These are phyloP conservation scores for Melipona bicolor DNA, from an alignment of 2,888 invertebrate genomes.

Conservation along the genomic window DNA sequence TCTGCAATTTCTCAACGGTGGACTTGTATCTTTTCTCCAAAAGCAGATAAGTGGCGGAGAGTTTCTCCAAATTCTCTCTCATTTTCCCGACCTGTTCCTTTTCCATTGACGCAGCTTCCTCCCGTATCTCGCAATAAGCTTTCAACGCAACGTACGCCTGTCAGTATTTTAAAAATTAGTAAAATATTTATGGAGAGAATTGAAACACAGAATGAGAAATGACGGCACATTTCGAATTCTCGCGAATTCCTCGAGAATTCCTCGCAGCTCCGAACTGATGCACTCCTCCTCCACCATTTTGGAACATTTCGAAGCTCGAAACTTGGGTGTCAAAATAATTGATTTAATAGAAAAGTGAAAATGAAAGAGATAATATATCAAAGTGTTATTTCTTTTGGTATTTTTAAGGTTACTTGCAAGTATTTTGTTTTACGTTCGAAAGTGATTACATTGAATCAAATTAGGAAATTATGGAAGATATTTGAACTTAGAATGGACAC, in stretches of 20 bases:
- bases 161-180: background rate
- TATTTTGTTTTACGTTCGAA: no score
- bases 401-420: no score
- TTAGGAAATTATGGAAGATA: no score
- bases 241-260: slow-evolving; percentile 39
- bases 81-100: slow-evolving; percentile 2
- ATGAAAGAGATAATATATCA: background rate
- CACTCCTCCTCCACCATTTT: slow-evolving; percentile 22
- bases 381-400: background rate
- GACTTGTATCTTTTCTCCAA: slow-evolving; percentile 28
- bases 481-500: slow-evolving; percentile 3
- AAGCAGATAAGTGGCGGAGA: background rate
- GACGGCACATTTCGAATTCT: slow-evolving; percentile 32
- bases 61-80: slow-evolving; percentile 23
- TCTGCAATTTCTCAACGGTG: background rate
- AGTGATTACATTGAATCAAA: background rate
- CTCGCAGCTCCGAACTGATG: slow-evolving; percentile 10
- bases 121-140: slow-evolving; percentile 29
- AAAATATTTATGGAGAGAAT: no score
- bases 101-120: slow-evolving; percentile 26
- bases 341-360: no score
- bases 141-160: slow-evolving; percentile 45
- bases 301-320: background rate
- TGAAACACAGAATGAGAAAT: background rate
- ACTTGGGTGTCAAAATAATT: background rate